A percentile compares a stretch with the other conserved stretches of the same genome.
Evolutionary conservation across 1,140 invertebrate species (phyloP).

Genomic region (Mamestra configurata): DNA sequence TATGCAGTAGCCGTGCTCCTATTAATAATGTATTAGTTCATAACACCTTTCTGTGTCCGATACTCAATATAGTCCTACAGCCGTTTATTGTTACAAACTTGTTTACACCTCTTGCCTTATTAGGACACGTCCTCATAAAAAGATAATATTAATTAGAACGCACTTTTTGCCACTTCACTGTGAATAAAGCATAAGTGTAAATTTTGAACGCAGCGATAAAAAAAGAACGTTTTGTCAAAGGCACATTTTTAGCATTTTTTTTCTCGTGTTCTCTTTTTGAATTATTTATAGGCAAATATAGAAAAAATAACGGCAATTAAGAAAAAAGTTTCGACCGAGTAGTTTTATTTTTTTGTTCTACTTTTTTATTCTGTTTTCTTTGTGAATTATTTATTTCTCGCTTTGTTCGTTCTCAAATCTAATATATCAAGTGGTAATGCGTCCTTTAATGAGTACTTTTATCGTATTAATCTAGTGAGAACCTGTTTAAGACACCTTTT

Average conservation of each 20-base stretch:
- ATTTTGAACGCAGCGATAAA: neutral
- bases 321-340: neutral
- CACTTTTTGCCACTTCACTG: neutral
- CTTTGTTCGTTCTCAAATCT: conserved; percentile 36
- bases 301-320: neutral
- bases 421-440: conserved; percentile 43
- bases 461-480: conserved; percentile 34
- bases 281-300: neutral
- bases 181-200: neutral
- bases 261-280: neutral
- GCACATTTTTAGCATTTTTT: neutral
- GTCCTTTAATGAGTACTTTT: conserved; percentile 36
- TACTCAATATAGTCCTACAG: neutral
- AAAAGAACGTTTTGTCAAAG: neutral
- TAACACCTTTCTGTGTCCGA: neutral
- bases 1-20: neutral
- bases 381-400: conserved; percentile 42
- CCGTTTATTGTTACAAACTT: conserved; percentile 17
- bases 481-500: conserved; percentile 44
- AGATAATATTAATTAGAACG: conserved; percentile 14
- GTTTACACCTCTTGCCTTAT: neutral
- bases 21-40: conserved; percentile 1
- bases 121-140: neutral
- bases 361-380: conserved; percentile 10
- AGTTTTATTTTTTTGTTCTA: neutral